Base-by-base conservation (phyloP, 2,113 vertebrate genomes). In the Zeus faber region DNA sequence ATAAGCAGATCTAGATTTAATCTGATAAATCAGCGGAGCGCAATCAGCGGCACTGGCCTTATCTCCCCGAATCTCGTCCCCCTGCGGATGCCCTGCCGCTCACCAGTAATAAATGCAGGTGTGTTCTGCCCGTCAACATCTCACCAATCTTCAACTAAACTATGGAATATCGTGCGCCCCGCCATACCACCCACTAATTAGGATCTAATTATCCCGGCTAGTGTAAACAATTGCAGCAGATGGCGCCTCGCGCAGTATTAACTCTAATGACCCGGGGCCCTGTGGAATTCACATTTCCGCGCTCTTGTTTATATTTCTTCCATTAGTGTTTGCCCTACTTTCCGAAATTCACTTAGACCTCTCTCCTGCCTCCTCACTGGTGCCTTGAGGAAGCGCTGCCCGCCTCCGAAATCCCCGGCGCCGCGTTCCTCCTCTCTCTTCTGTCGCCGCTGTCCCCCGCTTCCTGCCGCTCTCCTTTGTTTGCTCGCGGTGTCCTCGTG, bases 171-270 rank as follows among this genome's bases (percentile, higher is more conserved):
- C 49, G 71, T 84, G 79, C 77, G 74, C 76, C 72, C 66, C 70
- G 62, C 76, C 77, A 84, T 88, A 91, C 88, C 90, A 89, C 88
- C 87, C 81, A 87, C 91, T 96, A 94, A 98, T 95, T 97, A 94
- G 93, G 85, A 90, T 89, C 89, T 96, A 92, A 97, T 98, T 95
- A 96, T 92, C 89, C 84, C 89, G 85, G 73, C 91, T 86, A 92
- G 93, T 92, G 90, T 93, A 95, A 95, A 95, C 91, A 95, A 91
- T 92, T 89, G 73, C 87, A 86, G 85, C 95, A 96, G 95, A 95
- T 95, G 93, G 93, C 87, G 82, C 84, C 88, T 89, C 59, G 71
- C 59, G 69, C 79, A 5, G 89, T 89, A 92, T 92, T 90, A 91
- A 88, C 88, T 67, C 78, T 91, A 93, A 92, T 91, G 93, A 93